Percentiles rank a stretch among this genome's conserved stretches.
Evolutionary conservation across 2,797 vertebrate species (phyloP).

Genomic region (Pseudochirops corinnae): DNA sequence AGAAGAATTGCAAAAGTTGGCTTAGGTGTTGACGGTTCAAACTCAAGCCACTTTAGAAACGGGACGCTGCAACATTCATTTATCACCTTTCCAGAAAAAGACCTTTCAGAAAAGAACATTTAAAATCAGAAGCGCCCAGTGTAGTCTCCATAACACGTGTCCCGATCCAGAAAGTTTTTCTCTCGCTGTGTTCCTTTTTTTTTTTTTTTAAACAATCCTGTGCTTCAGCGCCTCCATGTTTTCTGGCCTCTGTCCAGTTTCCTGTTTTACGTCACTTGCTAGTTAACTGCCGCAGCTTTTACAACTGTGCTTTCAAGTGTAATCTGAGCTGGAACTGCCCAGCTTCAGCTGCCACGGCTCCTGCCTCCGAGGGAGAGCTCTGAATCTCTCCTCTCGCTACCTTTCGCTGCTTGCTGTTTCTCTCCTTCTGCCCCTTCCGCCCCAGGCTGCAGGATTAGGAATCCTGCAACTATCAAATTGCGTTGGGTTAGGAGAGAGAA

Average conservation of each 20-base stretch:
- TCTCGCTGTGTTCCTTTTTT: neutral
- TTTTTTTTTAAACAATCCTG: neutral
- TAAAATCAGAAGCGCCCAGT: neutral
- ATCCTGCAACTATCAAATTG: neutral
- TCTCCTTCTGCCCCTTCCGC: neutral
- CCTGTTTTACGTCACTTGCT: slow-evolving; percentile 84
- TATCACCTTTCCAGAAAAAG: neutral
- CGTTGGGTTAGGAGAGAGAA: neutral
- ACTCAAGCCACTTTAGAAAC: neutral
- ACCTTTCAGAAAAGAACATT: neutral
- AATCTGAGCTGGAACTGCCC: slow-evolving; percentile 74
- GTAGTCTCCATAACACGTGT: neutral
- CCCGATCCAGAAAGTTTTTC: neutral
- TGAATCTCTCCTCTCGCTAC: neutral
- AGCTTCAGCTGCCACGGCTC: slow-evolving; percentile 72
- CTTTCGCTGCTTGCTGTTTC: neutral
- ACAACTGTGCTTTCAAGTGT: slow-evolving; percentile 81
- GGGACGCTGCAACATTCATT: neutral
- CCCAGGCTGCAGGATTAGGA: neutral
- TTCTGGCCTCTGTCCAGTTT: slow-evolving; percentile 77
- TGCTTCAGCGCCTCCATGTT: slow-evolving; percentile 11
- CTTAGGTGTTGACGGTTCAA: neutral
- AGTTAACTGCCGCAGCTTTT: slow-evolving; percentile 79
- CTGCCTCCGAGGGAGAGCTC: slow-evolving; percentile 58
- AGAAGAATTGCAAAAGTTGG: neutral